These are phyloP conservation scores for Coilia nasus DNA, from an alignment of 2,797 vertebrate species.

Conservation along the genomic window DNA sequence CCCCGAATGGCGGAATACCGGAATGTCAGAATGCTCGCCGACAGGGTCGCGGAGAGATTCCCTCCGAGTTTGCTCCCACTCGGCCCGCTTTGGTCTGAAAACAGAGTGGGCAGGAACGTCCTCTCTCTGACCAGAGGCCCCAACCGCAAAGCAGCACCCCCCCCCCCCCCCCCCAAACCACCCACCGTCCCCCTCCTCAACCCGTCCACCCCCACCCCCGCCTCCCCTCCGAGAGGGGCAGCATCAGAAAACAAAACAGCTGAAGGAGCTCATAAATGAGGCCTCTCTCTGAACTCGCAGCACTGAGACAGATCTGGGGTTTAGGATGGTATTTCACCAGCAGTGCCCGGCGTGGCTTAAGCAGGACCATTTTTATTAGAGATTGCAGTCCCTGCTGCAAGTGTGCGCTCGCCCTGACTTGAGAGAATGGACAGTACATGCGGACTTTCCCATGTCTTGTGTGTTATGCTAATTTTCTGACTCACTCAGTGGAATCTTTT, in stretches of 20 bases:
- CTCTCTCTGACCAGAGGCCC: slow-evolving; percentile 23
- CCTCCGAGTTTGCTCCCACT: slow-evolving; percentile 25
- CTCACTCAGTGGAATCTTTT: slow-evolving; percentile 20
- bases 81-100: slow-evolving; percentile 9
- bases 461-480: slow-evolving; percentile 24
- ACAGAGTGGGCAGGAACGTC: slow-evolving; percentile 26
- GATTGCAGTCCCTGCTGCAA: slow-evolving; percentile 1
- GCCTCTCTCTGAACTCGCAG: slow-evolving; percentile 22
- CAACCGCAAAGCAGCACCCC: slow-evolving; percentile 9
- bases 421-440: slow-evolving; percentile 11
- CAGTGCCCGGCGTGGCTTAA: slow-evolving; percentile 20
- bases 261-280: slow-evolving; percentile 25
- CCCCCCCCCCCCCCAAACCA: too few species aligned
- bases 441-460: slow-evolving; percentile 16
- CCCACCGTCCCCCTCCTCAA: too few species aligned
- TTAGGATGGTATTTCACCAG: slow-evolving; percentile 22
- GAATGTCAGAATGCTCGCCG: slow-evolving; percentile 22
- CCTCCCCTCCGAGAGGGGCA: slow-evolving; percentile 15
- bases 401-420: background rate
- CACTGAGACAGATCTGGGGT: slow-evolving; percentile 10
- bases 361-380: slow-evolving; percentile 9
- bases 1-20: slow-evolving; percentile 12
- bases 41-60: slow-evolving; percentile 23
- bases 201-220: background rate
- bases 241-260: slow-evolving; percentile 25